Conservation (phyloP, 2,888 invertebrate genomes). For the Coelopa pilipes region DNA sequence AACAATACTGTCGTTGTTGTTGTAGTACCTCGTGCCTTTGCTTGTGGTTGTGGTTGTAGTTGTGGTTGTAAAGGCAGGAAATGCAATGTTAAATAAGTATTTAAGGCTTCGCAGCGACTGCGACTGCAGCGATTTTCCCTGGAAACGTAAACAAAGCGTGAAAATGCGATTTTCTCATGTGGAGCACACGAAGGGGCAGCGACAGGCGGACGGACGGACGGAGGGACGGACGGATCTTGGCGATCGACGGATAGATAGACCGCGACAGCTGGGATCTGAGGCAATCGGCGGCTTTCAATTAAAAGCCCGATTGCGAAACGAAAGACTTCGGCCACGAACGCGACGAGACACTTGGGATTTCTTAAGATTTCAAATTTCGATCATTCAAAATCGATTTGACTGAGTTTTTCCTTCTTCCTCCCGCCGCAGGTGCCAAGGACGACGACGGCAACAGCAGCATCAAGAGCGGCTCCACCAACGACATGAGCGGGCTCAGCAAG, state of each 20-base stretch:
- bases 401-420: background rate
- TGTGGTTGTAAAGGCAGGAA: constrained; percentile 28
- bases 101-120: constrained; percentile 23
- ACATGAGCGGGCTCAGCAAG: constrained; percentile 75
- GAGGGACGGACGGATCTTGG: background rate
- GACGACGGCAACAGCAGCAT: constrained; percentile 74
- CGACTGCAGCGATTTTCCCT: constrained; percentile 38
- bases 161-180: constrained; percentile 54
- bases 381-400: background rate
- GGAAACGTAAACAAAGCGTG: constrained; percentile 57
- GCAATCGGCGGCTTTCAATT: background rate
- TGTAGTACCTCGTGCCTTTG: too few relatives aligned
- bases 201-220: background rate
- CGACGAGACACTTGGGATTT: background rate
- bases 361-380: too few relatives aligned
- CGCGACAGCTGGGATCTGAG: background rate
- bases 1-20: too few relatives aligned
- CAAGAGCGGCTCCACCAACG: constrained; percentile 66
- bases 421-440: constrained; percentile 77
- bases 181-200: background rate
- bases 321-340: constrained; percentile 31
- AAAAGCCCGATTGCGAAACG: constrained; percentile 1
- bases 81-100: constrained; percentile 30
- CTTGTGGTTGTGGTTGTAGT: constrained; percentile 17
- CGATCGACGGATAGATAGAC: background rate